phyloP scores from a whole-genome alignment of 2,113 vertebrate genomes.

The Leuciscus idus region DNA sequence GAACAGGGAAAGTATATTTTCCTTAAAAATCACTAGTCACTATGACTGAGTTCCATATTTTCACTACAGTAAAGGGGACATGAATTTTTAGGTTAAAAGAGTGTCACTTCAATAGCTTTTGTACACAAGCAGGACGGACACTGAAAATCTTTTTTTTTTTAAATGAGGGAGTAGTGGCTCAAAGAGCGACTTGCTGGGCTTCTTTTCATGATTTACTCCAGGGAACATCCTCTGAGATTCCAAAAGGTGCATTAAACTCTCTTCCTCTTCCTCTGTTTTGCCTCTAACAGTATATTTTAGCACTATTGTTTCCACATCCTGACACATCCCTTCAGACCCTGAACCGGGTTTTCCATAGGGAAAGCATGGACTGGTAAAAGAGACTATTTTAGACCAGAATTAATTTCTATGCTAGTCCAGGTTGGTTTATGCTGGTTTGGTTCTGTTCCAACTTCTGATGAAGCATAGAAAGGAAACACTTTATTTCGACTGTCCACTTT shows the following conservation, averaged over 20 bases:
- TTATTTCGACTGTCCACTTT: too few species aligned
- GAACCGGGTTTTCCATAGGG: neutral
- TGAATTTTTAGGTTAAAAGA: neutral
- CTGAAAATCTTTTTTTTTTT: neutral
- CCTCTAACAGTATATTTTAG: slow-evolving; percentile 12
- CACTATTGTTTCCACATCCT: slow-evolving; percentile 39
- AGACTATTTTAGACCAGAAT: neutral
- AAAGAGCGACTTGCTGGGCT: slow-evolving; percentile 9
- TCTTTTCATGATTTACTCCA: slow-evolving; percentile 18
- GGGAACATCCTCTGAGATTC: neutral
- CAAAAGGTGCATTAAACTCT: slow-evolving; percentile 43
- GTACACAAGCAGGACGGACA: neutral
- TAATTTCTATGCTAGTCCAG: neutral
- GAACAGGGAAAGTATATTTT: neutral
- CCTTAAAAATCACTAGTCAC: neutral
- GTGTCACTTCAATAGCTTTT: slow-evolving; percentile 2
- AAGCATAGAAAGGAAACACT: neutral
- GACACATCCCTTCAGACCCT: neutral
- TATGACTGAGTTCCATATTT: neutral
- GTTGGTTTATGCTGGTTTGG: neutral
- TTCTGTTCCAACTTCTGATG: neutral
- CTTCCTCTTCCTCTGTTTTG: neutral
- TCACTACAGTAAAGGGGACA: neutral
- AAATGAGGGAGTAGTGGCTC: neutral
- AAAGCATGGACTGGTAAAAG: neutral